Evolutionary conservation across 2,797 vertebrate species (phyloP).

Genomic region (Setipinna tenuifilis): DNA sequence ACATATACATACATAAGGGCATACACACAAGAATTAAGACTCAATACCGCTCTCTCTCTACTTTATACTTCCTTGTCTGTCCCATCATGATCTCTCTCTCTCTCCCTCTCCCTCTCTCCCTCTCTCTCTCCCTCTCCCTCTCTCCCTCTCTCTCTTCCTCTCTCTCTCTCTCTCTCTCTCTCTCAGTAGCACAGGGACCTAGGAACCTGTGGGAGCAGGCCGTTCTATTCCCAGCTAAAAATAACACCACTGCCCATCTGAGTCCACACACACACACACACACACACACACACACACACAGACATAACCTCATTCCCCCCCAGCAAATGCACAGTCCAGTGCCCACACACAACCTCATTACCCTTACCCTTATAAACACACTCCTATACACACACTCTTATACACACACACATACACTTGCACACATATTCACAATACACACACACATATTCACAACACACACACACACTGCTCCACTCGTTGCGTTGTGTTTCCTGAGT

Average conservation of each 20-base stretch:
- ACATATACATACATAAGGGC: too few species aligned
- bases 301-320: background rate
- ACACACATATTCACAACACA: background rate
- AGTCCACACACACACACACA: background rate
- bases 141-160: background rate
- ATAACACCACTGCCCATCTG: conserved; percentile 63
- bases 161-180: background rate
- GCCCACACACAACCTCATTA: background rate
- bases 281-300: background rate
- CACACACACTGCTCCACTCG: background rate
- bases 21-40: too few species aligned
- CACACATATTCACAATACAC: background rate
- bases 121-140: background rate
- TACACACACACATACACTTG: background rate
- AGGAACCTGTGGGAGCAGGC: background rate
- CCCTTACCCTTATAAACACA: background rate
- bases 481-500: background rate
- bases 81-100: background rate
- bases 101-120: background rate
- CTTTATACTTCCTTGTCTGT: background rate
- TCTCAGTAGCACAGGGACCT: background rate
- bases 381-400: background rate
- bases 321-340: background rate
- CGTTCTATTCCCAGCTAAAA: conserved; percentile 63
- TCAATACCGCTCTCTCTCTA: background rate